phyloP scores from a whole-genome alignment of 2,797 vertebrate genomes.

The Scolopax rusticola region DNA sequence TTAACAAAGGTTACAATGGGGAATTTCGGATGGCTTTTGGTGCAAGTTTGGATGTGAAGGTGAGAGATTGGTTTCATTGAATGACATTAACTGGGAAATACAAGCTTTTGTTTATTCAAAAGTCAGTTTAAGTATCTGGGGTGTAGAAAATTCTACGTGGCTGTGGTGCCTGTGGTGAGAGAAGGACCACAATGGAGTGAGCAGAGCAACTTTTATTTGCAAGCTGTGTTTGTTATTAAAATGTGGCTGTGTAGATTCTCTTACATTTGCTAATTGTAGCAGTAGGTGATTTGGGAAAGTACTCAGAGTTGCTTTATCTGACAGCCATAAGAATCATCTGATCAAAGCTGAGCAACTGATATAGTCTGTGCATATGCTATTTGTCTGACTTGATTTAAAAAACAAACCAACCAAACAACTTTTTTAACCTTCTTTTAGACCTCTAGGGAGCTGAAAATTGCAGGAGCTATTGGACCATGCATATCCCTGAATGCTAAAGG shows the following conservation, averaged over 20 bases:
- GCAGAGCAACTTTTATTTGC: neutral
- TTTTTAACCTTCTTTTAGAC: constrained; percentile 81
- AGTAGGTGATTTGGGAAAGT: neutral
- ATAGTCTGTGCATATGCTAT: neutral
- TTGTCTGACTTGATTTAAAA: neutral
- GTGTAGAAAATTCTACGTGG: neutral
- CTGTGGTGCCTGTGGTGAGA: neutral
- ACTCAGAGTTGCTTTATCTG: neutral
- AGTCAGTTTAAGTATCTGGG: neutral
- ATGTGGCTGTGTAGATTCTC: neutral
- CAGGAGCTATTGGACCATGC: constrained; percentile 93
- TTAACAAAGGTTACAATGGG: constrained; percentile 91
- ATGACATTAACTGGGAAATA: neutral
- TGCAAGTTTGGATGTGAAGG: constrained; percentile 93
- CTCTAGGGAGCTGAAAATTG: constrained; percentile 93
- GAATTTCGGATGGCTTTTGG: constrained; percentile 97
- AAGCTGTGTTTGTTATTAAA: neutral
- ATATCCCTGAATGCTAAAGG: constrained; percentile 92
- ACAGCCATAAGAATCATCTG: neutral
- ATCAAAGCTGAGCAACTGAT: neutral
- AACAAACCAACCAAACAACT: neutral
- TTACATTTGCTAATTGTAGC: neutral
- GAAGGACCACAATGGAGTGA: neutral
- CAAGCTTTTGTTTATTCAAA: neutral
- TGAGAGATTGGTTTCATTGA: constrained; percentile 47